Evolutionary conservation across 2,113 vertebrate species (phyloP).

Genomic region (Lophura nycthemera): DNA sequence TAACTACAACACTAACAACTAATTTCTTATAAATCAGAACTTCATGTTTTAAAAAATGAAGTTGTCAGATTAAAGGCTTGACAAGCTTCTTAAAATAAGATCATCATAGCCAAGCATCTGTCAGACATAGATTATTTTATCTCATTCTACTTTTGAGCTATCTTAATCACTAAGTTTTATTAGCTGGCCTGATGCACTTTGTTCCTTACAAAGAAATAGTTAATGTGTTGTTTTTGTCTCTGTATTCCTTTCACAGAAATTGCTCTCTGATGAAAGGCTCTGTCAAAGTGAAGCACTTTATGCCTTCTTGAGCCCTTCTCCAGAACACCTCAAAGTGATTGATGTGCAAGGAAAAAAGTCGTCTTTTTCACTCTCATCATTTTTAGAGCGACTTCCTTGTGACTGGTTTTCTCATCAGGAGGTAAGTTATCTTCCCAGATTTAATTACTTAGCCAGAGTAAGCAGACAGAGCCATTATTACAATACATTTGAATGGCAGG

Average conservation of each 20-base stretch:
- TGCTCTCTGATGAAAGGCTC: conserved; percentile 93
- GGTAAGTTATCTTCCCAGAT: conserved; percentile 73
- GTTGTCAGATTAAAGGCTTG: neutral
- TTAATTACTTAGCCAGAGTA: neutral
- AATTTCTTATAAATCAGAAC: neutral
- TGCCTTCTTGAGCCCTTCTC: conserved; percentile 96
- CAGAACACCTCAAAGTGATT: conserved; percentile 94
- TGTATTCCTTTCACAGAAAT: conserved; percentile 78
- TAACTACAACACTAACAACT: neutral
- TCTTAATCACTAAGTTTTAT: neutral
- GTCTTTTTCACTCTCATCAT: conserved; percentile 93
- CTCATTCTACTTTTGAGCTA: neutral
- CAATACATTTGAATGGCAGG: neutral
- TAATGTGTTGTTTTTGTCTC: neutral
- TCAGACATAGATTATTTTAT: neutral
- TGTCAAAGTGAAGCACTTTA: conserved; percentile 98
- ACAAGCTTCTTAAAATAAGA: neutral
- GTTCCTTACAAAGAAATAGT: conserved; percentile 1
- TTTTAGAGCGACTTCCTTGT: conserved; percentile 94
- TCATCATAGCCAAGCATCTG: neutral
- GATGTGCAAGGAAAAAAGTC: conserved; percentile 94
- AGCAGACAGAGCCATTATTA: neutral
- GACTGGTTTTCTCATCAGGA: conserved; percentile 98
- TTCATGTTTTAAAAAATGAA: neutral
- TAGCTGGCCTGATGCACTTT: neutral